phyloP scores from a whole-genome alignment of 1,140 invertebrate genomes.

The Eurosta solidaginis region DNA sequence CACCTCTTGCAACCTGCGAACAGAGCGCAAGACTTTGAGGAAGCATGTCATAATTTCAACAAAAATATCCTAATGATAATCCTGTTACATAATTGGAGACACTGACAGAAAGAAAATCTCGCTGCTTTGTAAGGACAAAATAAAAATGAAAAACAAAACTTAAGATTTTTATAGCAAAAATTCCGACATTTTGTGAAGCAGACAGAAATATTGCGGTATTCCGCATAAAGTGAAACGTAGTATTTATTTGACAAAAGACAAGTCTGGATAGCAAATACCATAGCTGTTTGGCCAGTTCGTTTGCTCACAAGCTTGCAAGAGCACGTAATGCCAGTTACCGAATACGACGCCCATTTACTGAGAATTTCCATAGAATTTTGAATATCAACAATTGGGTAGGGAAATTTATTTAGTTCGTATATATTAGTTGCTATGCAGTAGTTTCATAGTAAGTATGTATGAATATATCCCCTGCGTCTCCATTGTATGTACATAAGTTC shows the following conservation, averaged over 20 bases:
- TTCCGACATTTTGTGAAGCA: not conserved
- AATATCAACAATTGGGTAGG: not conserved
- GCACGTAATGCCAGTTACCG: not conserved
- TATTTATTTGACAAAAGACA: slow-evolving; percentile 20
- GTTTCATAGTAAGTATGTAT: too few species aligned
- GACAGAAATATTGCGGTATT: slow-evolving; percentile 22
- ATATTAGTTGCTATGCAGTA: not conserved
- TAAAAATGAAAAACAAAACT: not conserved
- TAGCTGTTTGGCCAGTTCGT: too few species aligned
- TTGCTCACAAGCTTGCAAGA: not conserved
- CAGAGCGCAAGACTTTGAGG: not conserved
- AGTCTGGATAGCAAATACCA: not conserved
- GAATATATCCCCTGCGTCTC: too few species aligned
- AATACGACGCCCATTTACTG: not conserved
- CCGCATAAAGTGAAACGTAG: slow-evolving; percentile 26
- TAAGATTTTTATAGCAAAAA: not conserved
- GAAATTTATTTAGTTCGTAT: not conserved
- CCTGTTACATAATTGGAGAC: not conserved
- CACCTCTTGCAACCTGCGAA: too few species aligned
- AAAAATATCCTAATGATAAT: not conserved
- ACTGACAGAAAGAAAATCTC: not conserved
- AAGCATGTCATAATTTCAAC: not conserved
- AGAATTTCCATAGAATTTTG: not conserved
- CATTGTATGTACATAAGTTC: not conserved
- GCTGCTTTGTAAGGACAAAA: not conserved